Evolutionary conservation across 2,113 vertebrate species (phyloP).

Genomic region (Oncorhynchus kisutch): DNA sequence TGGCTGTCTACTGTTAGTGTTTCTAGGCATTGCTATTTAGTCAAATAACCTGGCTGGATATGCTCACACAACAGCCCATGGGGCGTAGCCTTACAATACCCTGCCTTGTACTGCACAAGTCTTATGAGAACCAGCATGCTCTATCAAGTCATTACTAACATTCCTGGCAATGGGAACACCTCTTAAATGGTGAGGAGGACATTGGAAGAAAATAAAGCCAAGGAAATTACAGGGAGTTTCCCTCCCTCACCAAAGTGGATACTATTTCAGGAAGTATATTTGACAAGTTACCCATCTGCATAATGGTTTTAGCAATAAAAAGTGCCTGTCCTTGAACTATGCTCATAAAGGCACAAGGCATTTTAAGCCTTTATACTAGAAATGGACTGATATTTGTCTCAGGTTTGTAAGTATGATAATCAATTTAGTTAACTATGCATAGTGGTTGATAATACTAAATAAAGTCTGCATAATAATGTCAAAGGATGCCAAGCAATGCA

Average conservation of each 20-base stretch:
- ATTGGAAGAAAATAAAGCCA: background rate
- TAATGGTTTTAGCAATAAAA: background rate
- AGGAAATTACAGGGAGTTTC: background rate
- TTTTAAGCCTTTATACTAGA: background rate
- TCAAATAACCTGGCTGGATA: slow-evolving; percentile 37
- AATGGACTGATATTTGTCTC: background rate
- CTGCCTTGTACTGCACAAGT: slow-evolving; percentile 56
- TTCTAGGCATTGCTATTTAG: slow-evolving; percentile 19
- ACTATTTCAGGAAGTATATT: background rate
- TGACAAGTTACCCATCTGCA: background rate
- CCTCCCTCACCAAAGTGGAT: background rate
- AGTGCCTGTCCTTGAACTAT: background rate
- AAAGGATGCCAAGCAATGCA: no score
- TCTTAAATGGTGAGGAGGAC: slow-evolving; percentile 8
- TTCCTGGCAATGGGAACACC: slow-evolving; percentile 15
- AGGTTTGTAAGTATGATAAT: background rate
- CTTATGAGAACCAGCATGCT: slow-evolving; percentile 56
- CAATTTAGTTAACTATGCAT: no score
- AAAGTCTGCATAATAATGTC: no score
- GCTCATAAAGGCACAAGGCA: no score
- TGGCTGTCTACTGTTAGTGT: slow-evolving; percentile 14
- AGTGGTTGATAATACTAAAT: no score
- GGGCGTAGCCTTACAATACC: slow-evolving; percentile 49
- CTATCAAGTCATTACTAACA: slow-evolving; percentile 50
- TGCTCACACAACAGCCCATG: slow-evolving; percentile 29